phyloP scores from a whole-genome alignment of 2,113 vertebrate genomes.

The Sinosuthora webbiana region DNA sequence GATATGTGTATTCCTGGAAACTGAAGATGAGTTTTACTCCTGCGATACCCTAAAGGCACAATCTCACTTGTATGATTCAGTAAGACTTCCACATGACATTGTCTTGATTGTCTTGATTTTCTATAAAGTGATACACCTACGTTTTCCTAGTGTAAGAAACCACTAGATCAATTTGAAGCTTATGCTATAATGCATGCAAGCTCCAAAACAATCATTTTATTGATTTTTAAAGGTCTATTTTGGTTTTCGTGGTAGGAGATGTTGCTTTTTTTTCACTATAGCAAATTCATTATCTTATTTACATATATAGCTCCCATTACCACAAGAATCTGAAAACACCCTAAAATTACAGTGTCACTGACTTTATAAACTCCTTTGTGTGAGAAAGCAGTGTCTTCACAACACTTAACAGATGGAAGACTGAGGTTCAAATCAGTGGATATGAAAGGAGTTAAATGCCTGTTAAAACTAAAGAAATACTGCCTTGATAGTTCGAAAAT shows the following conservation, averaged over 20 bases:
- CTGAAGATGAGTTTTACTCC: neutral
- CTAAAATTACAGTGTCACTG: neutral
- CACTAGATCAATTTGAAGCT: neutral
- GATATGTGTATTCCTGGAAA: fast-evolving
- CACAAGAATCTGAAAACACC: neutral
- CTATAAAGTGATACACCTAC: neutral
- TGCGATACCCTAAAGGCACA: neutral
- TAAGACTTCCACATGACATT: neutral
- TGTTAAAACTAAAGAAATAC: neutral
- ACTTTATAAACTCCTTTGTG: neutral
- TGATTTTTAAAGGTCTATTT: neutral
- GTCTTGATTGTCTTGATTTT: neutral
- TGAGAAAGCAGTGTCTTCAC: neutral
- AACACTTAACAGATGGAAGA: neutral
- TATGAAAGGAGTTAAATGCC: neutral
- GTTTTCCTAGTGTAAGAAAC: neutral
- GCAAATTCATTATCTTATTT: neutral
- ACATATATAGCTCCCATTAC: neutral
- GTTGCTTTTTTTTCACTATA: neutral
- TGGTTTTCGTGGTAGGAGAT: neutral
- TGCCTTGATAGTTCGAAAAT: neutral
- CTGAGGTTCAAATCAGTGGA: neutral
- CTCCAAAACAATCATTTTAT: neutral
- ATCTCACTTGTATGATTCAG: neutral
- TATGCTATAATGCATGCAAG: neutral